phyloP scores from a whole-genome alignment of 2,113 vertebrate species.

The Aegotheles bennettii region DNA sequence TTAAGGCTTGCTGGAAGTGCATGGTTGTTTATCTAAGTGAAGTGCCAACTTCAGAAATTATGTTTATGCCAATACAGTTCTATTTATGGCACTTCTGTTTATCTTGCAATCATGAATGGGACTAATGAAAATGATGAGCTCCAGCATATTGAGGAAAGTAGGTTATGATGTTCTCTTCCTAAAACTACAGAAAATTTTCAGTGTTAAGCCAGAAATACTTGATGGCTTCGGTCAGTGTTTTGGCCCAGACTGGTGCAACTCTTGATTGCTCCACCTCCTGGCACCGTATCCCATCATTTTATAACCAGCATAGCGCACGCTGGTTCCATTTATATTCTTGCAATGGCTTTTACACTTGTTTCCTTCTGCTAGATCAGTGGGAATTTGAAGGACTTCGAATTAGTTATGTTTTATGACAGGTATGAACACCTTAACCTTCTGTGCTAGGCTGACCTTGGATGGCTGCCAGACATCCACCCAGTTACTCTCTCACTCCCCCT shows the following conservation, averaged over 20 bases:
- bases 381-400: background rate
- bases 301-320: fast-evolving
- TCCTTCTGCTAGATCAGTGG: background rate
- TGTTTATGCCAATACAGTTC: slow-evolving; percentile 26
- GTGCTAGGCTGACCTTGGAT: background rate
- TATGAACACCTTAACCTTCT: background rate
- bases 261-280: background rate
- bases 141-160: background rate
- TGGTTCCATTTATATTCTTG: background rate
- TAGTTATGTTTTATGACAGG: background rate
- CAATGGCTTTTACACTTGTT: background rate
- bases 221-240: background rate
- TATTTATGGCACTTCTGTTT: slow-evolving; percentile 22
- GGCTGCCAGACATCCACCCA: background rate
- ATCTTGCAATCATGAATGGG: background rate
- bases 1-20: background rate
- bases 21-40: slow-evolving; percentile 13
- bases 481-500: background rate
- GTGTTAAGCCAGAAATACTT: background rate
- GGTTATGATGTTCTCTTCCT: slow-evolving; percentile 24
- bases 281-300: background rate
- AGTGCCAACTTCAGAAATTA: slow-evolving; percentile 17
- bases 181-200: background rate
- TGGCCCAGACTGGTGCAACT: background rate
- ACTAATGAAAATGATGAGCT: slow-evolving; percentile 28